Evolutionary conservation across 2,888 invertebrate genomes (phyloP).

Genomic region (Aleiodes alternator): DNA sequence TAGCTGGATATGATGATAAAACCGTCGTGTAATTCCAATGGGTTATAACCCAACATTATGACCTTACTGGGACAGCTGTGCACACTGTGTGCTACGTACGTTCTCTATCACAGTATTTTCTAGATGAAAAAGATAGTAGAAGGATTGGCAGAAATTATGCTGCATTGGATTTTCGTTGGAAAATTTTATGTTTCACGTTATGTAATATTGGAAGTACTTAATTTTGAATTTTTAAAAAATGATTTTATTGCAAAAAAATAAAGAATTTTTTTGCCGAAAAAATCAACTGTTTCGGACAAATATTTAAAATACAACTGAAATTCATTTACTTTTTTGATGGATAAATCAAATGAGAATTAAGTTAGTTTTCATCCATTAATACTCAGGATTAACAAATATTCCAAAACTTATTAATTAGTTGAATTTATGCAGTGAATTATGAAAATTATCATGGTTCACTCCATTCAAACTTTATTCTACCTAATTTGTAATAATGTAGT

Average conservation of each 20-base stretch:
- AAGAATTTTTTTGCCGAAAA: no score
- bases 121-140: not conserved
- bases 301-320: no score
- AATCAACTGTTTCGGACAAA: no score
- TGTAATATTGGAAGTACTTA: no score
- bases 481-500: slow-evolving; percentile 5
- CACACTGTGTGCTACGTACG: slow-evolving; percentile 16
- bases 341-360: no score
- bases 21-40: slow-evolving; percentile 43
- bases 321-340: no score
- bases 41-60: slow-evolving; percentile 41
- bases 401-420: slow-evolving; percentile 5
- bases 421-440: slow-evolving; percentile 13
- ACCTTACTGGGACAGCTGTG: slow-evolving; percentile 33
- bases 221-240: no score
- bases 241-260: no score
- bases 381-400: no score
- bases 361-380: no score
- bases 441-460: not conserved
- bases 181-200: no score
- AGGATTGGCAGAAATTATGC: not conserved
- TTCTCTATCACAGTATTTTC: slow-evolving; percentile 33
- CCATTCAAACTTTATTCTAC: slow-evolving; percentile 10
- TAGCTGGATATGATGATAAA: slow-evolving; percentile 31
- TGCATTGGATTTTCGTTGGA: no score